phyloP scores from a whole-genome alignment of 2,888 invertebrate species.

The Campopleginae sp. region DNA sequence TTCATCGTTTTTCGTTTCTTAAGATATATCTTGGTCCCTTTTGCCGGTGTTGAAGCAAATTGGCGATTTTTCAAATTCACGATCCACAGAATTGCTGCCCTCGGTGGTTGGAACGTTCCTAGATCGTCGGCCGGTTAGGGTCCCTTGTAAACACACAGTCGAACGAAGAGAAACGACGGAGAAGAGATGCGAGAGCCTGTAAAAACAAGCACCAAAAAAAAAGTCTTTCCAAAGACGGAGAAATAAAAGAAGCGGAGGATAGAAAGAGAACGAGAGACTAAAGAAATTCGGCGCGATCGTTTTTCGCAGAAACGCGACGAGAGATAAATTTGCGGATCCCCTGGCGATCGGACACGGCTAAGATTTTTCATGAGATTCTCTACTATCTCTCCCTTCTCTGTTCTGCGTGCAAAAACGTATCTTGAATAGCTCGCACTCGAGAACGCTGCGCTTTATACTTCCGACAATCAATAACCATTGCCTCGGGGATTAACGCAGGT shows the following conservation, averaged over 20 bases:
- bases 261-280: constrained; percentile 46
- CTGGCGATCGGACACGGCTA: constrained; percentile 69
- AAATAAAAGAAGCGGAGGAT: constrained; percentile 9
- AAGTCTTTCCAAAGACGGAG: constrained; percentile 13
- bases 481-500: constrained; percentile 27
- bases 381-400: constrained; percentile 40
- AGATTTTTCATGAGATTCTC: constrained; percentile 66
- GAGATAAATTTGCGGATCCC: constrained; percentile 72
- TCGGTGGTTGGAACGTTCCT: constrained; percentile 49
- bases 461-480: constrained; percentile 43
- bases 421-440: constrained; percentile 30
- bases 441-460: constrained; percentile 49
- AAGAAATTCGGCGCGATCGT: constrained; percentile 72
- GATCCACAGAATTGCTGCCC: constrained; percentile 34
- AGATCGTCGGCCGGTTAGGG: constrained; percentile 39
- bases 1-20: neutral
- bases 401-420: constrained; percentile 36
- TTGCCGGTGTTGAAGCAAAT: neutral
- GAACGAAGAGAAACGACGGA: constrained; percentile 38
- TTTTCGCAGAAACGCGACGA: constrained; percentile 72
- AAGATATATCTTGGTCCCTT: neutral
- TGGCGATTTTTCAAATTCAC: constrained; percentile 9
- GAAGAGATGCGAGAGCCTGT: constrained; percentile 45
- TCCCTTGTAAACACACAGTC: constrained; percentile 53
- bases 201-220: constrained; percentile 45